These are phyloP conservation scores for Zoroaster sp. DNA, from an alignment of 53 echinoderm and acorn worm genomes.

Conservation along the genomic window DNA sequence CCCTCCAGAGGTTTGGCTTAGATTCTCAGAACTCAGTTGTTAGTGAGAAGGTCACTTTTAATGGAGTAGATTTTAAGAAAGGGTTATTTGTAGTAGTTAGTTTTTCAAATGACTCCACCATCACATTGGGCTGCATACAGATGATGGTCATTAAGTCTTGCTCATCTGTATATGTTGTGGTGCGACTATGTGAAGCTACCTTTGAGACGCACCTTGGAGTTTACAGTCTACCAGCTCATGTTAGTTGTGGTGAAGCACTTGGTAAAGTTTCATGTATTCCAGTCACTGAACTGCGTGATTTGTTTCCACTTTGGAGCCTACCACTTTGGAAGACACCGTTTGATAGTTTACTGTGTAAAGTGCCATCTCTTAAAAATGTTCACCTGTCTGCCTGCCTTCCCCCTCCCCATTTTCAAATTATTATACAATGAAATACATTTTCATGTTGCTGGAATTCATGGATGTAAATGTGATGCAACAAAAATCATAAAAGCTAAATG, in stretches of 20 bases:
- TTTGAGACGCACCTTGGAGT: background rate
- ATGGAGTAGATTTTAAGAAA: constrained; percentile 41
- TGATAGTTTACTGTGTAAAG: too few species aligned
- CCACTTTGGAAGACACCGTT: background rate
- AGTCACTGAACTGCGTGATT: background rate
- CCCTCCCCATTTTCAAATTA: too few species aligned
- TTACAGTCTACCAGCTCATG: constrained; percentile 5
- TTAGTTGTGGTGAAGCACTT: background rate
- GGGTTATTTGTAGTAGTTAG: constrained; percentile 5
- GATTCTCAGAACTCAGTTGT: constrained; percentile 30
- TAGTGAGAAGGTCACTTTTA: background rate
- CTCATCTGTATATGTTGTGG: constrained; percentile 15
- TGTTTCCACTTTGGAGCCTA: background rate
- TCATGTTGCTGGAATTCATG: too few species aligned
- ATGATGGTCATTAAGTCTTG: constrained; percentile 46
- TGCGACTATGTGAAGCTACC: background rate
- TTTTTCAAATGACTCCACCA: background rate
- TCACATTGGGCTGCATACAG: background rate
- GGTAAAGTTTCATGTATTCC: background rate
- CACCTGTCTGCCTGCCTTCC: too few species aligned
- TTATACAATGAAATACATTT: too few species aligned
- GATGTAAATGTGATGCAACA: too few species aligned
- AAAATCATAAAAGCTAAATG: too few species aligned
- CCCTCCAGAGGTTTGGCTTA: background rate
- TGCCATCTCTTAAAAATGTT: too few species aligned